These are phyloP conservation scores for Bubalus kerabau DNA, from an alignment of 2,113 vertebrate species.

Conservation along the genomic window DNA sequence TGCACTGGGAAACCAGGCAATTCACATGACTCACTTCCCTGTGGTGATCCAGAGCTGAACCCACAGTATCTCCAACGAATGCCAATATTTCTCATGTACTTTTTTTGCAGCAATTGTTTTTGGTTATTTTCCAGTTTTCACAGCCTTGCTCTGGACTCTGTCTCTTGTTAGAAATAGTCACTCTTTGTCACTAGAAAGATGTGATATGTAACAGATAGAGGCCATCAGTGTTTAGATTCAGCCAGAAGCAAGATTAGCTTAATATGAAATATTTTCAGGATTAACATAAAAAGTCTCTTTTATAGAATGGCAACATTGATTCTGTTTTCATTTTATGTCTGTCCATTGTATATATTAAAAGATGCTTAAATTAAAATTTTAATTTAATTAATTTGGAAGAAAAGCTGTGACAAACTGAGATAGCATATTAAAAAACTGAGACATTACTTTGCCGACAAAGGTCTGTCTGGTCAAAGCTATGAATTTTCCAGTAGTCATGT, in stretches of 20 bases:
- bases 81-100: neutral
- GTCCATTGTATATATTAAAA: neutral
- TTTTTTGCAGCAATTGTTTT: neutral
- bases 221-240: neutral
- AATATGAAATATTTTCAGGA: neutral
- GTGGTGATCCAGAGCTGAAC: neutral
- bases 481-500: neutral
- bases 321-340: conserved; percentile 29
- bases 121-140: neutral
- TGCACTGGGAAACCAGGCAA: neutral
- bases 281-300: conserved; percentile 19
- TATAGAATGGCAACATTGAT: neutral
- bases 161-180: neutral
- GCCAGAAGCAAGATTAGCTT: neutral
- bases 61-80: neutral
- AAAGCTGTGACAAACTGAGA: neutral
- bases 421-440: neutral
- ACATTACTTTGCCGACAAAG: neutral
- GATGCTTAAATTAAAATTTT: neutral
- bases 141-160: neutral
- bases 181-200: neutral
- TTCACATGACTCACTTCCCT: neutral
- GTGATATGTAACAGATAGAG: neutral
- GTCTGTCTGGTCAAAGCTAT: neutral
- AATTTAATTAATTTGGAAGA: neutral